Conservation (phyloP, 2,888 invertebrate genomes). For the Macrophya alboannulata region DNA sequence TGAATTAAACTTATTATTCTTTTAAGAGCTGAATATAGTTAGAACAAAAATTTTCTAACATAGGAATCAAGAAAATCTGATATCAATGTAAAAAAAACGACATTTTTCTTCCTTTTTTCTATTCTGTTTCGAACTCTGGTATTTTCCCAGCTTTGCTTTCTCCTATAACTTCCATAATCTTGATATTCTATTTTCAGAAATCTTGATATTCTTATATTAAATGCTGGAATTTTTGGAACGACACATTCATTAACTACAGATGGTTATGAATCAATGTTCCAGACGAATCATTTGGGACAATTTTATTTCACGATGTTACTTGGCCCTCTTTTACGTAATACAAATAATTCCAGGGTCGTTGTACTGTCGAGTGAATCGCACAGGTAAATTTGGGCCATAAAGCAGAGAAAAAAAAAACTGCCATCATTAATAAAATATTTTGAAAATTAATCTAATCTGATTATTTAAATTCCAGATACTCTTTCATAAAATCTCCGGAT, state of each 20-base stretch:
- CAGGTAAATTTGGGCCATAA: conserved; percentile 81
- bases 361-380: conserved; percentile 96
- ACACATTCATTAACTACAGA: conserved; percentile 88
- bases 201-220: conserved; percentile 89
- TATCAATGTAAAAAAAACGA: not conserved
- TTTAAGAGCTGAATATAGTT: too few relatives aligned
- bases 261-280: conserved; percentile 90
- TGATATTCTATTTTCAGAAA: conserved; percentile 80
- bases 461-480: conserved; percentile 69
- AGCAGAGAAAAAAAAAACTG: not conserved
- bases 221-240: conserved; percentile 91
- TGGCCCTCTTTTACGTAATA: conserved; percentile 86
- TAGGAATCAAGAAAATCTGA: not conserved
- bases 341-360: conserved; percentile 87
- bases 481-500: conserved; percentile 69
- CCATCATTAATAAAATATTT: not conserved
- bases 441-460: not conserved
- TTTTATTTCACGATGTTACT: conserved; percentile 90
- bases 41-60: too few relatives aligned
- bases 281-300: conserved; percentile 93
- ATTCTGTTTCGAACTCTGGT: conserved; percentile 27
- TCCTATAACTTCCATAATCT: conserved; percentile 40
- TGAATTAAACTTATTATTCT: too few relatives aligned
- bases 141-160: conserved; percentile 23
- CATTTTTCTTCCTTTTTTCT: conserved; percentile 48